A percentile compares a stretch with the other conserved stretches of the same genome.
Conservation (phyloP, 2,113 vertebrate species). For the Merops nubicus region DNA sequence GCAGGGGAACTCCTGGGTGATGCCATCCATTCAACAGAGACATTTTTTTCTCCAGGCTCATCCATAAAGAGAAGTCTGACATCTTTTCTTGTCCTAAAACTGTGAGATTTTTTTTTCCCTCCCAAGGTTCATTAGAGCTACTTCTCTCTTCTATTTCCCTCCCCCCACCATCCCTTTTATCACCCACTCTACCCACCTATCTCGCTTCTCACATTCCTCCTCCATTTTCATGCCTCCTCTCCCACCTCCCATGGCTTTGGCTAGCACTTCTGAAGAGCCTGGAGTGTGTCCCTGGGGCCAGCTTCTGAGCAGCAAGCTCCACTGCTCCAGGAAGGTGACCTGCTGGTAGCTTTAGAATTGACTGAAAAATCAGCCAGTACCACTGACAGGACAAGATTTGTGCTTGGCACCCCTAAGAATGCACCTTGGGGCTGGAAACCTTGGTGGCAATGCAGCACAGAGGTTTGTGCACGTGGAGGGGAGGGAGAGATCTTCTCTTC, state of each 20-base stretch:
- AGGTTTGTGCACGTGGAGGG: neutral
- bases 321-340: slow-evolving; percentile 16
- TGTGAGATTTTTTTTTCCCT: neutral
- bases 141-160: neutral
- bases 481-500: neutral
- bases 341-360: neutral
- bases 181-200: neutral
- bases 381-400: neutral
- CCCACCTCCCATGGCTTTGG: slow-evolving; percentile 9
- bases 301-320: neutral
- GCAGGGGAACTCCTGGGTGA: neutral
- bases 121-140: neutral
- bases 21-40: neutral
- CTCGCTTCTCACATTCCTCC: neutral
- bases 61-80: neutral
- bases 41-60: neutral
- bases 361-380: slow-evolving; percentile 3
- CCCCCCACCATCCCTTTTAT: neutral
- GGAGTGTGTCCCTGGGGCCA: neutral
- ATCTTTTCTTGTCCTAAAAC: neutral
- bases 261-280: slow-evolving; percentile 31
- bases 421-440: neutral
- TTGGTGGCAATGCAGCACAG: neutral
- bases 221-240: slow-evolving; percentile 25
- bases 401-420: neutral